Percentiles rank a stretch among this genome's conserved stretches.
Conservation (phyloP, 2,888 invertebrate genomes). For the Automeris io region DNA sequence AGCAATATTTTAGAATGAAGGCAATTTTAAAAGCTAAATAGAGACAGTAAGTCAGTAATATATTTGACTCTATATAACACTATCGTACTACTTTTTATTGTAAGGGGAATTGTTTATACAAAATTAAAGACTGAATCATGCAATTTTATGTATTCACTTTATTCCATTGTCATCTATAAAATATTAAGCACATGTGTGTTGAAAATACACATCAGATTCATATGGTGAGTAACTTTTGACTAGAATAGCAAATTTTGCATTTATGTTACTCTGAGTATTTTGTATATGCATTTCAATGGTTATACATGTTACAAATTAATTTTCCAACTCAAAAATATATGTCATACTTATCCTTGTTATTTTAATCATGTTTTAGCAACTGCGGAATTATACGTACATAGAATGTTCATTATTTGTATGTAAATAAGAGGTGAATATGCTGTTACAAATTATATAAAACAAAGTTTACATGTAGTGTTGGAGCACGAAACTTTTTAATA, state of each 20-base stretch:
- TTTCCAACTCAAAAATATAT: neutral
- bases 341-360: neutral
- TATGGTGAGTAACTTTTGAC: constrained; percentile 53
- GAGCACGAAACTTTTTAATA: constrained; percentile 50
- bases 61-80: too few relatives aligned
- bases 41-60: too few relatives aligned
- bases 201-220: constrained; percentile 38
- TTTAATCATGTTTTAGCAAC: neutral
- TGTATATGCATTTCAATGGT: constrained; percentile 1
- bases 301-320: constrained; percentile 17
- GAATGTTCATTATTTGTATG: constrained; percentile 16
- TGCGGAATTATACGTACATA: neutral
- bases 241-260: constrained; percentile 49
- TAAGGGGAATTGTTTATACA: constrained; percentile 18
- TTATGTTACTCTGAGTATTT: constrained; percentile 32
- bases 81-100: too few relatives aligned
- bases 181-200: constrained; percentile 47
- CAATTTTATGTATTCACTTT: constrained; percentile 53
- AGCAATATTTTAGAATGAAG: neutral
- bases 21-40: too few relatives aligned
- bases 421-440: constrained; percentile 13
- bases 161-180: constrained; percentile 50
- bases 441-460: constrained; percentile 14
- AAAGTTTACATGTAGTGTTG: constrained; percentile 23
- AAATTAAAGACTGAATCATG: constrained; percentile 71